phyloP scores from a whole-genome alignment of 1,140 invertebrate genomes.

The Drosophila virilis region DNA sequence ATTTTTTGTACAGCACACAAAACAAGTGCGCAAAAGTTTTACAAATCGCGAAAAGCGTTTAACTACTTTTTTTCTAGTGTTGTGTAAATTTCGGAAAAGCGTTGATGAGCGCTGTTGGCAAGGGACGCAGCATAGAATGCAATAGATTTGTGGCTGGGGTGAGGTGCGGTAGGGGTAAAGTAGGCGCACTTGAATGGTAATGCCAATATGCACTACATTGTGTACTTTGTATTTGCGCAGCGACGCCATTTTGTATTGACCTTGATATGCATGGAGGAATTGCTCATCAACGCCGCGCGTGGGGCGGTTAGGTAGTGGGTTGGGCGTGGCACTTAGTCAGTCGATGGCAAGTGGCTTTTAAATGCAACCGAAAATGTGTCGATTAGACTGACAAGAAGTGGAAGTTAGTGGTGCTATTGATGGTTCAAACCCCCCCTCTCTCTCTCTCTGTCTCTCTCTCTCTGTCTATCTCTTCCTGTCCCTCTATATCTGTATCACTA shows the following conservation, averaged over 20 bases:
- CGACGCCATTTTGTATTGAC: conserved; percentile 36
- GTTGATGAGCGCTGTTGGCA: conserved; percentile 37
- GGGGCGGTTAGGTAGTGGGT: neutral
- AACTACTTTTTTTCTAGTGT: conserved; percentile 29
- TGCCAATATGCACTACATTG: conserved; percentile 12
- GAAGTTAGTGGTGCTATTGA: neutral
- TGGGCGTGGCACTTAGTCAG: neutral
- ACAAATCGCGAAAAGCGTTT: conserved; percentile 37
- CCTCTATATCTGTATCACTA: neutral
- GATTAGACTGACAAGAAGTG: conserved; percentile 8
- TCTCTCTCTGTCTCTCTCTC: neutral
- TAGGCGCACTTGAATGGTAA: conserved; percentile 11
- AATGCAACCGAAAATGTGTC: conserved; percentile 32
- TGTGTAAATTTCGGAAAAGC: conserved; percentile 13
- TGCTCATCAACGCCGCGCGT: neutral
- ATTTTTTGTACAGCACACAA: conserved; percentile 4
- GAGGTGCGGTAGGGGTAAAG: neutral
- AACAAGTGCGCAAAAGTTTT: conserved; percentile 42
- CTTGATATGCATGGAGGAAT: conserved; percentile 7
- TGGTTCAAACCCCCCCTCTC: neutral
- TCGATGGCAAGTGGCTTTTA: conserved; percentile 20
- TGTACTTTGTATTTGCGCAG: conserved; percentile 36
- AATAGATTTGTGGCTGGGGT: neutral
- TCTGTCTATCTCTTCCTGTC: neutral
- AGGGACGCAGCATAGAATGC: neutral